A percentile compares a stretch with the other conserved stretches of the same genome.
Conservation (phyloP, 2,888 invertebrate genomes). For the Gasteruption jaculator region DNA sequence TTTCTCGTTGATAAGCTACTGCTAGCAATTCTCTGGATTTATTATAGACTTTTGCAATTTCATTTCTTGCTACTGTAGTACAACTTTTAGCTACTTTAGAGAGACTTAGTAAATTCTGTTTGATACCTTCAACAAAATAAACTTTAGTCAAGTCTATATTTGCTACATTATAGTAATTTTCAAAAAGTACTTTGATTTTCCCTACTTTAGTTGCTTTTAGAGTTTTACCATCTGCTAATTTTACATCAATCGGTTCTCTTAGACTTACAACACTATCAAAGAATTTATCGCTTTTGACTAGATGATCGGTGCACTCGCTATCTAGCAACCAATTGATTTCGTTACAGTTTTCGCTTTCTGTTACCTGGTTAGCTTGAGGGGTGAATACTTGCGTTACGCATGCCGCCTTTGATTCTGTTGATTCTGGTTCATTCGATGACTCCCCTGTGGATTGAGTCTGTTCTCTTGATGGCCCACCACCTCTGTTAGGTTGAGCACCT, state of each 20-base stretch:
- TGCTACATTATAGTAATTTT: no score
- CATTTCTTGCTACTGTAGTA: neutral
- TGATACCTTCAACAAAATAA: neutral
- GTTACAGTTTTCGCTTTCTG: no score
- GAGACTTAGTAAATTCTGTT: conserved; percentile 1
- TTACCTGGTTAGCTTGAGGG: no score
- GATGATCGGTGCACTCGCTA: neutral
- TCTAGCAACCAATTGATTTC: no score
- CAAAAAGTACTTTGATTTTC: neutral
- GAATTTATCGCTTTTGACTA: neutral
- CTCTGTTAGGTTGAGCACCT: no score
- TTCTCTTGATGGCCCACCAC: no score
- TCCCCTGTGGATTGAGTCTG: no score
- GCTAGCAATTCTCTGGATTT: neutral
- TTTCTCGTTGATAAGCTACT: neutral
- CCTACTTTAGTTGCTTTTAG: neutral
- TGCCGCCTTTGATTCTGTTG: no score
- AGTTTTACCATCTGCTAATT: neutral
- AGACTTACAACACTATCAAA: conserved; percentile 2
- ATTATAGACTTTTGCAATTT: neutral
- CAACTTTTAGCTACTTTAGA: neutral
- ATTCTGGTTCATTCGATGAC: no score
- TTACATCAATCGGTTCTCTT: neutral
- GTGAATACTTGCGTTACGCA: no score
- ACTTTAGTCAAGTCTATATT: neutral